These are phyloP conservation scores for Chrysodeixis includens DNA, from an alignment of 2,888 invertebrate species.

Conservation along the genomic window DNA sequence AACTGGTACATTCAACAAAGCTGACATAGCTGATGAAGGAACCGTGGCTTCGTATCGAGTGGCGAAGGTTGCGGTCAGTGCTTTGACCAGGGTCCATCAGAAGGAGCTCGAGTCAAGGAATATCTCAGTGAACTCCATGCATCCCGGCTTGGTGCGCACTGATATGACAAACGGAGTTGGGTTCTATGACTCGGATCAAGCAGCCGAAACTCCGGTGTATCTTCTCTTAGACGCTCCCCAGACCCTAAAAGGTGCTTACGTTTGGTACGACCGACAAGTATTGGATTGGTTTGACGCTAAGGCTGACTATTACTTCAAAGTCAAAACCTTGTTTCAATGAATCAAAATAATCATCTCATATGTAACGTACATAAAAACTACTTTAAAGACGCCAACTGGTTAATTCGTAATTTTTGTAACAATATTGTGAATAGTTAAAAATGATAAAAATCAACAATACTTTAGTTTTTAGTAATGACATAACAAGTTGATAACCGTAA, in stretches of 20 bases:
- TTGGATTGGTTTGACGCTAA: constrained; percentile 88
- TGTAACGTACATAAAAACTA: no score
- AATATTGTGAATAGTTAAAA: no score
- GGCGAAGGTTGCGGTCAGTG: constrained; percentile 92
- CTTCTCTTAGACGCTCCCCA: constrained; percentile 86
- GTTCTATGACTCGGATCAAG: constrained; percentile 85
- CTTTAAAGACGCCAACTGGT: no score
- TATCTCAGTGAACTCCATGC: constrained; percentile 90
- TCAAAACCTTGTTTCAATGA: constrained; percentile 47
- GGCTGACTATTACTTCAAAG: constrained; percentile 75
- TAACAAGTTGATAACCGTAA: no score
- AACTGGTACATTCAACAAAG: constrained; percentile 68
- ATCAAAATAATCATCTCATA: no score
- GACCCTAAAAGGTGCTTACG: constrained; percentile 89
- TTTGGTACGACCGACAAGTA: constrained; percentile 90
- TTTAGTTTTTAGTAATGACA: no score
- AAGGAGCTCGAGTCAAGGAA: constrained; percentile 88
- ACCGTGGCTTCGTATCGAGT: constrained; percentile 90
- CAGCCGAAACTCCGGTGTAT: constrained; percentile 88
- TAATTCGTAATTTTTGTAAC: no score
- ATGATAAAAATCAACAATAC: no score
- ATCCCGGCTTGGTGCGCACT: constrained; percentile 94
- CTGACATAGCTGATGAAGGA: constrained; percentile 84
- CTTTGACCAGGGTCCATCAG: constrained; percentile 91
- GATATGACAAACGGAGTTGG: constrained; percentile 92